These are phyloP conservation scores for Patella ulyssiponensis DNA, from an alignment of 2,888 invertebrate species.

Conservation along the genomic window DNA sequence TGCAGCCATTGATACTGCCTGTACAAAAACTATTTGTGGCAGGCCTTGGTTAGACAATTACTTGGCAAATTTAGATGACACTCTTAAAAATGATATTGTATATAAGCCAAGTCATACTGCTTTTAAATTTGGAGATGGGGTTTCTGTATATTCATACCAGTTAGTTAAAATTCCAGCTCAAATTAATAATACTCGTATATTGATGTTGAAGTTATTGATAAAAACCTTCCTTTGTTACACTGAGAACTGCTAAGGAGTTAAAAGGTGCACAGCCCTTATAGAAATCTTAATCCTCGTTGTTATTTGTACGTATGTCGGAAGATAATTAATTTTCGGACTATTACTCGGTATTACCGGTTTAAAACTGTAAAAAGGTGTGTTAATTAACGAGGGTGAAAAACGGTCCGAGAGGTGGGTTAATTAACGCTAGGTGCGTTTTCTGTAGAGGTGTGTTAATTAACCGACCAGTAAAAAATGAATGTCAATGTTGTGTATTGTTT, in stretches of 20 bases:
- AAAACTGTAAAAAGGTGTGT: too few species aligned
- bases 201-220: conserved; percentile 26
- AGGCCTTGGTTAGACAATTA: neutral
- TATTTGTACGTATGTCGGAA: too few species aligned
- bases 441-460: too few species aligned
- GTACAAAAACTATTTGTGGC: neutral
- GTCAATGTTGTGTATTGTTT: too few species aligned
- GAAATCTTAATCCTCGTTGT: too few species aligned
- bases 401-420: too few species aligned
- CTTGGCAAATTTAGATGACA: neutral
- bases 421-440: too few species aligned
- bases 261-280: too few species aligned
- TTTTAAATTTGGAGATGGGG: conserved; percentile 33
- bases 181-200: conserved; percentile 18
- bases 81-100: neutral
- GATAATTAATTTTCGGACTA: too few species aligned
- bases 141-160: conserved; percentile 8
- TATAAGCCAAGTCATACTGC: conserved; percentile 8
- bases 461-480: too few species aligned
- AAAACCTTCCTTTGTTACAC: conserved; percentile 28
- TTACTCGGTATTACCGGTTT: too few species aligned
- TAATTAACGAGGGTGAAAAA: too few species aligned
- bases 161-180: conserved; percentile 24
- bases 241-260: conserved; percentile 24
- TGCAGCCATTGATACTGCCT: conserved; percentile 3